phyloP scores from a whole-genome alignment of 2,797 vertebrate species.

The Onychomys arenicola region DNA sequence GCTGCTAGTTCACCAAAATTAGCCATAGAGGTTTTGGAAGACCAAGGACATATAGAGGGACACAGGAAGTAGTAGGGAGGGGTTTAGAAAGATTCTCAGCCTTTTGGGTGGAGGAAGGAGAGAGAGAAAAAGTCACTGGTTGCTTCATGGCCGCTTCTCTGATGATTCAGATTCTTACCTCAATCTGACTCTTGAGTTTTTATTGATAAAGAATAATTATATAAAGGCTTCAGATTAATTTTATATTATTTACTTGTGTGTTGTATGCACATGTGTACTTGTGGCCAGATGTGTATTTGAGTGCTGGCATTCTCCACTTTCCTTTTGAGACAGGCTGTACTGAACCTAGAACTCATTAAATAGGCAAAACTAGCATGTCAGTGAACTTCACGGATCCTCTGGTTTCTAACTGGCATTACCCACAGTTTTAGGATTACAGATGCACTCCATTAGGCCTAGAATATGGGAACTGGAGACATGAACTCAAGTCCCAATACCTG shows the following conservation, averaged over 20 bases:
- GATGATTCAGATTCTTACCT: not conserved
- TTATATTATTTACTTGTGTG: not conserved
- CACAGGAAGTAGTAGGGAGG: not conserved
- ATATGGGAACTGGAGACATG: not conserved
- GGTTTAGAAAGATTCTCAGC: not conserved
- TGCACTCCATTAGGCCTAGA: not conserved
- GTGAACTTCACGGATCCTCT: not conserved
- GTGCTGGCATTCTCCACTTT: not conserved
- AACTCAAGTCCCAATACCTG: not conserved
- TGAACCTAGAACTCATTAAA: not conserved
- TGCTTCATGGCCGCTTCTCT: not conserved
- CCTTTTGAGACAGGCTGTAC: not conserved
- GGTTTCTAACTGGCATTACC: not conserved
- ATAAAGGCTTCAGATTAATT: not conserved
- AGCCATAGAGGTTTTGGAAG: not conserved
- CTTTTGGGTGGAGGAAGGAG: not conserved
- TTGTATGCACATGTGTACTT: not conserved
- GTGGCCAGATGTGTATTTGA: not conserved
- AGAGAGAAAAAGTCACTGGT: not conserved
- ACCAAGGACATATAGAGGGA: not conserved
- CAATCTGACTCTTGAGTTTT: not conserved
- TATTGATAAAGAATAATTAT: not conserved
- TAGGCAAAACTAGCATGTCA: not conserved
- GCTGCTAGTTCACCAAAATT: not conserved
- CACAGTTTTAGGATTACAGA: not conserved